phyloP scores from a whole-genome alignment of 2,888 invertebrate species.

The Cryptocephalus primarius region DNA sequence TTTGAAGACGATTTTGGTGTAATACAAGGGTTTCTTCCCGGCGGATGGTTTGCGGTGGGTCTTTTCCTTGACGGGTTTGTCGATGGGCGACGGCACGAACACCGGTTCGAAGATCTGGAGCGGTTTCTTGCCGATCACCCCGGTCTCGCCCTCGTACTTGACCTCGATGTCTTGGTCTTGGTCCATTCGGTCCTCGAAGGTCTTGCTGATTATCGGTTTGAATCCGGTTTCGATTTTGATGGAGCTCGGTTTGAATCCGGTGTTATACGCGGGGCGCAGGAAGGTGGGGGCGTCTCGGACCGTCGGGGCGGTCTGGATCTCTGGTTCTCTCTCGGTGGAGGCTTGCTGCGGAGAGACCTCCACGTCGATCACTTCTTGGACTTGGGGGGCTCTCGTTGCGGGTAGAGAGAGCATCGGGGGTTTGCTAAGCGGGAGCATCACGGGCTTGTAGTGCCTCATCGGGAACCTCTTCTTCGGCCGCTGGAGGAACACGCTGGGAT shows the following conservation, averaged over 20 bases:
- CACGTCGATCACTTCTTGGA: constrained; percentile 18
- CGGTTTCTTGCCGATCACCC: constrained; percentile 36
- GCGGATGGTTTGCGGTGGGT: constrained; percentile 24
- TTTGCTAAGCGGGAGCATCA: constrained; percentile 13
- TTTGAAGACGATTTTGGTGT: constrained; percentile 18
- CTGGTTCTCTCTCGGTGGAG: constrained; percentile 28
- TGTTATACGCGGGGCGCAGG: constrained; percentile 50
- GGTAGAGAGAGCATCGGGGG: neutral
- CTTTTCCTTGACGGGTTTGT: constrained; percentile 39
- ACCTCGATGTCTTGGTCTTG: constrained; percentile 29
- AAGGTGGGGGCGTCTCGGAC: constrained; percentile 6
- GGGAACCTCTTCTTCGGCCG: constrained; percentile 5
- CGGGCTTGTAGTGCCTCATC: neutral
- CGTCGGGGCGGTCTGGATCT: constrained; percentile 19
- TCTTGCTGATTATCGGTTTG: constrained; percentile 58
- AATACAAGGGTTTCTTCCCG: constrained; percentile 19
- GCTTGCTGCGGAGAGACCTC: constrained; percentile 30
- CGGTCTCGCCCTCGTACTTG: constrained; percentile 41
- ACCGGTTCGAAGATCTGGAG: constrained; percentile 66
- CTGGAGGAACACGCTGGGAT: neutral
- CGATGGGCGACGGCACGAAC: constrained; percentile 69
- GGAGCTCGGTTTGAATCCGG: constrained; percentile 69
- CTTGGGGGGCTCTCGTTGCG: constrained; percentile 12
- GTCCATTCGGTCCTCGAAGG: constrained; percentile 43
- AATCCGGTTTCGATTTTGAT: constrained; percentile 78